phyloP scores from a whole-genome alignment of 2,797 vertebrate species.

The Rhinichthys osculus region DNA sequence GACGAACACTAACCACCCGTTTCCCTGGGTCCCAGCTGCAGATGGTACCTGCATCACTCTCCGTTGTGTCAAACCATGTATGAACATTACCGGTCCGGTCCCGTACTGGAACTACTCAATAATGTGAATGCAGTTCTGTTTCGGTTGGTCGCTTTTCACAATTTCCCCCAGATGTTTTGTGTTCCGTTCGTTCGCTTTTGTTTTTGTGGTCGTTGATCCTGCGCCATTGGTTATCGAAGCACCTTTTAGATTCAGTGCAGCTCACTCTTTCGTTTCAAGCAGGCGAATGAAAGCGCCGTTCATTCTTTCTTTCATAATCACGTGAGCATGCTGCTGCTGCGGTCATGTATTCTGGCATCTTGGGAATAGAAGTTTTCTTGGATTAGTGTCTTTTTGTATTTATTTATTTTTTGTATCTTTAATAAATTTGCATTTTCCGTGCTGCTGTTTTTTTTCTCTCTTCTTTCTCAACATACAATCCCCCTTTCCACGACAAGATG shows the following conservation, averaged over 20 bases:
- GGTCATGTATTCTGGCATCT: conserved; percentile 81
- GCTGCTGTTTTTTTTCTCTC: conserved; percentile 64
- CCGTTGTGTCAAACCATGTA: conserved; percentile 71
- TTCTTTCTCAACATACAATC: conserved; percentile 46
- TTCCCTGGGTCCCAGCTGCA: conserved; percentile 63
- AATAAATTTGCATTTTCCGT: conserved; percentile 78
- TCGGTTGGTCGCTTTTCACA: conserved; percentile 63
- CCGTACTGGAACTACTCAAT: conserved; percentile 85
- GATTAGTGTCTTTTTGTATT: conserved; percentile 82
- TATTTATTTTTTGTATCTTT: conserved; percentile 77
- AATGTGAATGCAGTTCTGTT: conserved; percentile 81
- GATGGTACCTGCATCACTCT: conserved; percentile 46
- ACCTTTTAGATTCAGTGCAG: conserved; percentile 77
- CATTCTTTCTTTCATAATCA: conserved; percentile 70
- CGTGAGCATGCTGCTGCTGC: conserved; percentile 92
- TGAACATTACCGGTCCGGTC: conserved; percentile 83
- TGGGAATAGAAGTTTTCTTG: conserved; percentile 84
- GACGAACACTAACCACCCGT: conserved; percentile 86
- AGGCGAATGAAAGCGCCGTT: conserved; percentile 82
- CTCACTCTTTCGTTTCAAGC: conserved; percentile 78
- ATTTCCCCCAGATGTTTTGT: conserved; percentile 43
- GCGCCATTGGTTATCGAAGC: conserved; percentile 81
- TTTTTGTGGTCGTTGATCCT: conserved; percentile 75
- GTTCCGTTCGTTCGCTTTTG: conserved; percentile 68
- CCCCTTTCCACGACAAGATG: conserved; percentile 1